Percentiles rank a stretch among this genome's conserved stretches.
Evolutionary conservation across 2,888 invertebrate genomes (phyloP).

Genomic region (Oeneis ivallda): DNA sequence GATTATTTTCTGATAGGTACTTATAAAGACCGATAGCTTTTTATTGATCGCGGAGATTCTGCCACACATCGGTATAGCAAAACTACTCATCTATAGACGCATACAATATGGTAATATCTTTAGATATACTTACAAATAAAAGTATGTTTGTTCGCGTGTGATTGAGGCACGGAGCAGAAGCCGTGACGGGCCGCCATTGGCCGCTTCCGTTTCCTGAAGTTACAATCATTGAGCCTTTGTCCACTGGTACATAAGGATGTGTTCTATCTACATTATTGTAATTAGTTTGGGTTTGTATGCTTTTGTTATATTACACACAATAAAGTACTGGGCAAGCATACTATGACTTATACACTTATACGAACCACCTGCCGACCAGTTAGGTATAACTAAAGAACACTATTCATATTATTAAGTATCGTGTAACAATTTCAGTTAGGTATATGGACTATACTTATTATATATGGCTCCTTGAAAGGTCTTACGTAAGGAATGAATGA

Average conservation of each 20-base stretch:
- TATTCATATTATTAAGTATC: no score
- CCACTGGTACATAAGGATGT: conserved; percentile 57
- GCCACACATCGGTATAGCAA: not conserved
- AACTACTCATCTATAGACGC: not conserved
- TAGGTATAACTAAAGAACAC: not conserved
- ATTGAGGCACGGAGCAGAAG: conserved; percentile 47
- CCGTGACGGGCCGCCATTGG: conserved; percentile 69
- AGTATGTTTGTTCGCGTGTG: conserved; percentile 19
- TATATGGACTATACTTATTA: no score
- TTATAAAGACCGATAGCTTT: no score
- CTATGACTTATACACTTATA: not conserved
- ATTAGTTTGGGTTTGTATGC: conserved; percentile 24
- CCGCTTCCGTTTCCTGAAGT: conserved; percentile 74
- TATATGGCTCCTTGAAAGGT: no score
- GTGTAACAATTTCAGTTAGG: no score
- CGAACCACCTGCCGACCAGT: not conserved
- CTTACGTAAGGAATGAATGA: no score
- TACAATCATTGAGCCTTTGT: conserved; percentile 57
- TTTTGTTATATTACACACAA: not conserved
- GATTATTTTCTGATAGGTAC: no score
- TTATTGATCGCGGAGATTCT: not conserved
- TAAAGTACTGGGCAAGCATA: not conserved
- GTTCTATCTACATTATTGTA: conserved; percentile 46
- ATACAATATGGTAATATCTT: not conserved
- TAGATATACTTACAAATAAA: not conserved